These are phyloP conservation scores for Meghimatium bilineatum DNA, from an alignment of 2,888 invertebrate species.

Conservation along the genomic window DNA sequence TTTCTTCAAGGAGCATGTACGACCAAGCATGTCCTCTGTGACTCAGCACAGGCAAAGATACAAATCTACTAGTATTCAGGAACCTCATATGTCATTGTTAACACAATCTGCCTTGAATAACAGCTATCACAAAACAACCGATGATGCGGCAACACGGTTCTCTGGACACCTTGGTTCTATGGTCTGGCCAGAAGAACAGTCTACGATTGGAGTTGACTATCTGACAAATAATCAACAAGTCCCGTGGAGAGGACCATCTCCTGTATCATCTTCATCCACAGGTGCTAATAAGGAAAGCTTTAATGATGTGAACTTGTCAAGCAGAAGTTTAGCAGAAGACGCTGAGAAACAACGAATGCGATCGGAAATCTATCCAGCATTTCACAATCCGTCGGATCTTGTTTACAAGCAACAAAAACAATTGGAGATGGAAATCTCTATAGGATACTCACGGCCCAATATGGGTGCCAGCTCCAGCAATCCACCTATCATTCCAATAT, in stretches of 20 bases:
- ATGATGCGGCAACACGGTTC: conserved; percentile 6
- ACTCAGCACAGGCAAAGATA: conserved; percentile 37
- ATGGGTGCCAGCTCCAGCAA: neutral
- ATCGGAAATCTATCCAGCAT: conserved; percentile 26
- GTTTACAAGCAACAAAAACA: conserved; percentile 39
- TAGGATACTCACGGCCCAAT: neutral
- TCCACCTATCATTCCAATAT: neutral
- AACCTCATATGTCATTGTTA: neutral
- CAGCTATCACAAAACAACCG: conserved; percentile 16
- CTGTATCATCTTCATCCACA: neutral
- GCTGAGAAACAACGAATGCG: conserved; percentile 28
- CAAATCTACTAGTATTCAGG: neutral
- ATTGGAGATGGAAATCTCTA: conserved; percentile 12
- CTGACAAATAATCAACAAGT: neutral
- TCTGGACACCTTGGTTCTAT: neutral
- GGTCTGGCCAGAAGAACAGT: conserved; percentile 18
- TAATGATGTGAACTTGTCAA: neutral
- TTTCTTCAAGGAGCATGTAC: conserved; percentile 29
- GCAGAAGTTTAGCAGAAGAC: conserved; percentile 22
- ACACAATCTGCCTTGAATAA: neutral
- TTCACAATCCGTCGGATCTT: conserved; percentile 21
- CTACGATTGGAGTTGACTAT: conserved; percentile 5
- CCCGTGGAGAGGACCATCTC: conserved; percentile 26
- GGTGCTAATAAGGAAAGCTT: conserved; percentile 7
- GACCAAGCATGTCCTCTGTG: conserved; percentile 34